These are phyloP conservation scores for Rhorus exstirpatorius DNA, from an alignment of 2,888 invertebrate species.

Conservation along the genomic window DNA sequence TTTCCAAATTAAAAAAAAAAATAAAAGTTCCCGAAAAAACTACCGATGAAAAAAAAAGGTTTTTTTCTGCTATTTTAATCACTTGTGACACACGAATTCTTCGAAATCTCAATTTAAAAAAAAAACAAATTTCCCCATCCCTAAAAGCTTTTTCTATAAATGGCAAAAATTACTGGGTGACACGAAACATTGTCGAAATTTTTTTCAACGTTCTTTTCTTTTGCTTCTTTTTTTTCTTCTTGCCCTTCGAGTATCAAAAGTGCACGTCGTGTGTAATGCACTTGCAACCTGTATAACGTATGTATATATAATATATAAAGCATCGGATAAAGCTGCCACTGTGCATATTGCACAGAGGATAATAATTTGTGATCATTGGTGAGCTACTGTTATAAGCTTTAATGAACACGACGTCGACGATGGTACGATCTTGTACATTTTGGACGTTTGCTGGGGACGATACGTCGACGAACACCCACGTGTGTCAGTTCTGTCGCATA, in stretches of 20 bases:
- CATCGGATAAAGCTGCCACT: slow-evolving; percentile 14
- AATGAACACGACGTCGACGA: slow-evolving; percentile 32
- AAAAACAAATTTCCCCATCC: background rate
- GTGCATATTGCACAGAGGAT: too few species aligned
- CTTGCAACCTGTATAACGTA: background rate
- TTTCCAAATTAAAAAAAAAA: background rate
- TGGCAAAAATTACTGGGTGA: background rate
- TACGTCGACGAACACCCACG: slow-evolving; percentile 75
- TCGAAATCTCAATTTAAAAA: background rate
- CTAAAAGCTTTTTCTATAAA: slow-evolving; percentile 1
- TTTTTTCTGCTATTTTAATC: background rate
- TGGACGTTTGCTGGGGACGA: slow-evolving; percentile 39
- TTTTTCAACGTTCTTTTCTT: background rate
- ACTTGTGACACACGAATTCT: background rate
- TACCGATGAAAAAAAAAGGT: slow-evolving; percentile 1
- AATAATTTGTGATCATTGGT: slow-evolving; percentile 33
- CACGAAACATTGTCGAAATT: background rate
- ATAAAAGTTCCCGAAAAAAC: too few species aligned
- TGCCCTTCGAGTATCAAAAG: background rate
- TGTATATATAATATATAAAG: background rate
- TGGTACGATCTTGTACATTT: slow-evolving; percentile 47
- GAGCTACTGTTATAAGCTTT: slow-evolving; percentile 36
- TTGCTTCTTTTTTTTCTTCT: background rate
- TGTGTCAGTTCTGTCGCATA: slow-evolving; percentile 49
- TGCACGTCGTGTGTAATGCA: background rate